Conservation (phyloP, 2,113 vertebrate species). For the Eptesicus fuscus region DNA sequence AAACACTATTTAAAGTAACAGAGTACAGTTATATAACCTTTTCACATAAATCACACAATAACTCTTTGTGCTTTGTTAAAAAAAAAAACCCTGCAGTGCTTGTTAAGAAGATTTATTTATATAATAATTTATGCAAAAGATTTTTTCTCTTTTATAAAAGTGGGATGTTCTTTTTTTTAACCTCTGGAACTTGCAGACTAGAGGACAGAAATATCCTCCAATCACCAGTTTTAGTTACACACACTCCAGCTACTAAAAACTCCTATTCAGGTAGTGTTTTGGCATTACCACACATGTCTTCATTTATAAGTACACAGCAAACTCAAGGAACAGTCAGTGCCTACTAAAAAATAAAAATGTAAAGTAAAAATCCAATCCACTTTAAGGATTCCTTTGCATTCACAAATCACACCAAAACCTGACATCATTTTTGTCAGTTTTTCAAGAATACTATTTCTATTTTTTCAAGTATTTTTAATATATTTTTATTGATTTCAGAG, state of each 20-base stretch:
- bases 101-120: constrained; percentile 76
- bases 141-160: constrained; percentile 64
- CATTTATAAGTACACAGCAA: constrained; percentile 10
- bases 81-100: constrained; percentile 66
- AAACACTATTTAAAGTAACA: constrained; percentile 86
- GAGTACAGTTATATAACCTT: constrained; percentile 86
- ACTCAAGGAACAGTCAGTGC: neutral
- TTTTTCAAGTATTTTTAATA: neutral
- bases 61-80: constrained; percentile 78
- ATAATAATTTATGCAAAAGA: constrained; percentile 80
- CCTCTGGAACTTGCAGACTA: constrained; percentile 47
- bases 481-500: too few relatives aligned
- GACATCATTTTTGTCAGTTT: neutral
- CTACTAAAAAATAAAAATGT: constrained; percentile 9
- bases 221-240: neutral
- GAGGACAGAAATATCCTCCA: constrained; percentile 51
- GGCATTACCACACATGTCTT: neutral
- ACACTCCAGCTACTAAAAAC: neutral
- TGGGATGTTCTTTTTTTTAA: constrained; percentile 55
- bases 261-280: neutral
- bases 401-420: neutral
- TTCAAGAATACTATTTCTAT: neutral
- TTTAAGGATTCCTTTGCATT: neutral
- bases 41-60: constrained; percentile 83
- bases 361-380: neutral